Evolutionary conservation across 2,888 invertebrate species (phyloP).

Genomic region (Campopleginae sp.): DNA sequence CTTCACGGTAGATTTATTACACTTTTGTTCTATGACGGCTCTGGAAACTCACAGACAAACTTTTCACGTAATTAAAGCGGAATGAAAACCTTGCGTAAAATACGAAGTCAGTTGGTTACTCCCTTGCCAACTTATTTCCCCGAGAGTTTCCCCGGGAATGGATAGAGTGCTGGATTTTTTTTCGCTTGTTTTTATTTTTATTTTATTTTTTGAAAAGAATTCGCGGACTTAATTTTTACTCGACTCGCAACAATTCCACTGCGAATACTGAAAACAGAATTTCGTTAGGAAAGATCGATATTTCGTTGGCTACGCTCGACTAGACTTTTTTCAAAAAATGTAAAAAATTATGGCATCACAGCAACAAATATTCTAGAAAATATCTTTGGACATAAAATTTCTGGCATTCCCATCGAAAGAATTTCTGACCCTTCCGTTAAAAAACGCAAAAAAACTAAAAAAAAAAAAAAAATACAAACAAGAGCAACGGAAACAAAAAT

Average conservation of each 20-base stretch:
- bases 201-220: conserved; percentile 8
- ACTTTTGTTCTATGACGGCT: conserved; percentile 57
- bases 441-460: no score
- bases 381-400: no score
- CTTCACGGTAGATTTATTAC: conserved; percentile 61
- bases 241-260: background rate
- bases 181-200: no score
- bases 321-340: no score
- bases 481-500: no score
- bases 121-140: conserved; percentile 50
- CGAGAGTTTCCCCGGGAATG: conserved; percentile 6
- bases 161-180: background rate
- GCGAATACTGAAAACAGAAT: background rate
- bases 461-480: no score
- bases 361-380: no score
- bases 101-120: conserved; percentile 27
- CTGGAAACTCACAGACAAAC: conserved; percentile 55
- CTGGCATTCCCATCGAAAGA: no score
- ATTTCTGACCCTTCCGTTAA: no score
- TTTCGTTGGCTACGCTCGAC: no score
- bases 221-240: background rate
- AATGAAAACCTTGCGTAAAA: conserved; percentile 56
- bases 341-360: no score
- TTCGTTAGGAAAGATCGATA: no score
- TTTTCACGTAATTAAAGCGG: conserved; percentile 65